Percentiles rank a stretch among this genome's conserved stretches.
These are phyloP conservation scores for Leuciscus waleckii DNA, from an alignment of 2,797 vertebrate genomes.

Conservation along the genomic window DNA sequence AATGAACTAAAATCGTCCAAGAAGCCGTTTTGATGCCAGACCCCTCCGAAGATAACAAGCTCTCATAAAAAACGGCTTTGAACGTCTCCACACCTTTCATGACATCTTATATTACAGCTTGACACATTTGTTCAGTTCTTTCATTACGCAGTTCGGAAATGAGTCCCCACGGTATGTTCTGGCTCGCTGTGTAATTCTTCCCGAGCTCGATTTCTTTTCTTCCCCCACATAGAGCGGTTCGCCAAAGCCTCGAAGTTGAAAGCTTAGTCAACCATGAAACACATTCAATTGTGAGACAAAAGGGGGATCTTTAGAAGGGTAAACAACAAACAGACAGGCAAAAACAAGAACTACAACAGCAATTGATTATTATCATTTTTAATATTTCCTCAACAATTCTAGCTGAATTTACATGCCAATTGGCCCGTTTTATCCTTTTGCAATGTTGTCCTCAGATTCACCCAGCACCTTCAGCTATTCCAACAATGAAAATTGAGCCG, in stretches of 20 bases:
- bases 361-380: neutral
- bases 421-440: neutral
- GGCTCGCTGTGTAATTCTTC: neutral
- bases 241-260: slow-evolving; percentile 16
- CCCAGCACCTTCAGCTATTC: slow-evolving; percentile 13
- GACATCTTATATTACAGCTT: neutral
- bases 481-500: slow-evolving; percentile 27
- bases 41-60: neutral
- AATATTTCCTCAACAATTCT: slow-evolving; percentile 3
- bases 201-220: neutral
- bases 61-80: slow-evolving; percentile 1
- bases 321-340: slow-evolving; percentile 10
- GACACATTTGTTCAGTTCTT: slow-evolving; percentile 1
- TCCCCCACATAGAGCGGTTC: neutral
- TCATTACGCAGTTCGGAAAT: slow-evolving; percentile 10
- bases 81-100: slow-evolving; percentile 16
- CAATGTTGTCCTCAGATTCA: slow-evolving; percentile 18
- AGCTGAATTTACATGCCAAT: neutral
- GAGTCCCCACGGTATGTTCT: neutral
- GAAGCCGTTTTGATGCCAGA: neutral
- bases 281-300: slow-evolving; percentile 16
- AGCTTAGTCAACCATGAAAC: slow-evolving; percentile 5
- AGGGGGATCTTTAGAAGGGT: slow-evolving; percentile 2
- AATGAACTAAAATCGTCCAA: neutral
- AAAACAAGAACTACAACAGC: neutral